A percentile compares a stretch with the other conserved stretches of the same genome.
These are phyloP conservation scores for Tympanuchus pallidicinctus DNA, from an alignment of 2,113 vertebrate species.

Conservation along the genomic window DNA sequence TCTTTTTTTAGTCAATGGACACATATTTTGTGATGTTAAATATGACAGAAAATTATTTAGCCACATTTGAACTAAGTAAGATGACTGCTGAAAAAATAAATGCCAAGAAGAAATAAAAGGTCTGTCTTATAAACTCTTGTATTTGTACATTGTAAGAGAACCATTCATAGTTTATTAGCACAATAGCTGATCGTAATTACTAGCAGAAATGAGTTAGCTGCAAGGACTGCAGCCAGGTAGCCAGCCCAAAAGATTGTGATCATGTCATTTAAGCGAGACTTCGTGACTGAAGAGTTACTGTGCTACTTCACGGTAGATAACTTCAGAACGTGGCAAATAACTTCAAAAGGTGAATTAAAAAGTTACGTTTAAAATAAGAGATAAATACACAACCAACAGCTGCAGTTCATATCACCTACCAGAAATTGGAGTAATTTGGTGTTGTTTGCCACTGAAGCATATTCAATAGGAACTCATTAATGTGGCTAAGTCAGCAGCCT, in stretches of 20 bases:
- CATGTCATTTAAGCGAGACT: not conserved
- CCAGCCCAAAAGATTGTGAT: not conserved
- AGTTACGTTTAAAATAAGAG: not conserved
- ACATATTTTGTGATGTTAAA: not conserved
- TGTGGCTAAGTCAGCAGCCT: not conserved
- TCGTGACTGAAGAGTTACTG: not conserved
- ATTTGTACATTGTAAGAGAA: not conserved
- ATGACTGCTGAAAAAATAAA: not conserved
- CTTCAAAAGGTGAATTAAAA: not conserved
- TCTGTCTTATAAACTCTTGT: not conserved
- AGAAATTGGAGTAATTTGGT: not conserved
- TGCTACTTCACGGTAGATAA: not conserved
- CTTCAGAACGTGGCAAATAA: not conserved
- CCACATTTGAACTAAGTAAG: not conserved
- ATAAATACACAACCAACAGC: not conserved
- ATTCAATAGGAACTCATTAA: not conserved
- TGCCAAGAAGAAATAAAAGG: not conserved
- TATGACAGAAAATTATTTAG: not conserved
- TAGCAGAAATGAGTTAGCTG: not conserved
- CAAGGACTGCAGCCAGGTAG: not conserved
- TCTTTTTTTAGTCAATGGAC: not conserved
- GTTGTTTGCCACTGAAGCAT: not conserved
- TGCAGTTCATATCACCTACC: not conserved
- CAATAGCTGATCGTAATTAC: not conserved
- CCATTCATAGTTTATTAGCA: not conserved